Base-by-base conservation (phyloP, 2,113 vertebrate genomes). In the Amazona guildingii region DNA sequence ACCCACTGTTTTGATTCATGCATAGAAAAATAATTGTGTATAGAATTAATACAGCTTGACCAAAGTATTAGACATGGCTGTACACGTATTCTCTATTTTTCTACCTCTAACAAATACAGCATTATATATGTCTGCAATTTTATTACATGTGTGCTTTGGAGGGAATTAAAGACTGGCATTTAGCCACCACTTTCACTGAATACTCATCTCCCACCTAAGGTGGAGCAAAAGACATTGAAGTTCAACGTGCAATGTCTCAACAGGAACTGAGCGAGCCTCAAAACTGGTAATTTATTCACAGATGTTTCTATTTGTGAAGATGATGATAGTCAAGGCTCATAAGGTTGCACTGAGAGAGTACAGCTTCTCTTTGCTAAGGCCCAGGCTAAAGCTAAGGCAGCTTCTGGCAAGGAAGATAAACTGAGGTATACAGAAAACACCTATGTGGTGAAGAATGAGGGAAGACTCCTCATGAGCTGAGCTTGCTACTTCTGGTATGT, bases 11-110 rank as follows among this genome's bases (percentile, higher is more conserved):
- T 96, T 94, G 79, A 85, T 70, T 86, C 74, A 89, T 70, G 70
- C 74, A 63, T 67, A 78, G 82, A 87, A 96, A 97, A 97, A 95
- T 94, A 94, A 85, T 85, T 94, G 73, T 76, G 20, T 59, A 49
- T 83, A 81, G 51, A 86, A 94, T 68, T 70, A 94, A 90, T 84
- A 61, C 49, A 84, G 72, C 87, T 95, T 96, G 86, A 92, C 79
- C 39, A 48, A 87, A 75, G 41, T 74, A 94, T 95, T 94, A 92
- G 94, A 49, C 64, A 81, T 35, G 64, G 55, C 59, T 90, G 39
- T 68, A 25, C 4, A 1, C 61, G 75, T 52, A 83, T 6, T 9
- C 10, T 84, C 21, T 91, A 43, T 74, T 93, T 95, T 94, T 70
- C 64, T 77, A 13, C 86, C 39, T 83, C 61, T 51, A 91, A 92